A percentile compares a stretch with the other conserved stretches of the same genome.
Conservation (phyloP, 64 coral and sea anemone genomes). For the Catalaphyllia jardinei region DNA sequence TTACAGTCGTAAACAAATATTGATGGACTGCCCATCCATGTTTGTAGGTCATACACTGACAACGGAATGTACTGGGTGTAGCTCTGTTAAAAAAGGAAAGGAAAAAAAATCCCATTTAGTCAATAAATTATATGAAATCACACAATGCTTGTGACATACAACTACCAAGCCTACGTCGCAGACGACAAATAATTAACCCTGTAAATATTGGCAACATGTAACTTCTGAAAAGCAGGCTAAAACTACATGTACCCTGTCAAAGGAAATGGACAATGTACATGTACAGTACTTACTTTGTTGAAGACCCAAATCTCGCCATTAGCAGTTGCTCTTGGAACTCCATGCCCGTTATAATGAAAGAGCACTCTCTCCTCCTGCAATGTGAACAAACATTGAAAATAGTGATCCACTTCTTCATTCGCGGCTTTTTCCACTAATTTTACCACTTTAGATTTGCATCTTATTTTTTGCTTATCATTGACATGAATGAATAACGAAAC, state of each 20-base stretch:
- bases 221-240: too few species aligned
- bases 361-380: slow-evolving; percentile 97
- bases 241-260: too few species aligned
- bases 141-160: too few species aligned
- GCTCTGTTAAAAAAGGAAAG: slow-evolving; percentile 66
- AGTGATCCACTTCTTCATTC: neutral
- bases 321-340: slow-evolving; percentile 91
- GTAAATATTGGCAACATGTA: too few species aligned
- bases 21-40: slow-evolving; percentile 99
- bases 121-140: too few species aligned
- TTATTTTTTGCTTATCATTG: too few species aligned
- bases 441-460: too few species aligned
- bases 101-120: neutral
- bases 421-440: too few species aligned
- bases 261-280: neutral
- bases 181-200: too few species aligned
- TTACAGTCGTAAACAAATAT: slow-evolving; percentile 99
- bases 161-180: too few species aligned
- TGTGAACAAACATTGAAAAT: neutral
- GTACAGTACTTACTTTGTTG: slow-evolving; percentile 79
- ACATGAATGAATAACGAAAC: too few species aligned
- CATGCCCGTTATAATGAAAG: slow-evolving; percentile 99
- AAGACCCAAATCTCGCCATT: slow-evolving; percentile 99
- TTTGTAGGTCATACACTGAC: slow-evolving; percentile 98
- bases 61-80: slow-evolving; percentile 99